These are phyloP conservation scores for Danio tinwini DNA, from an alignment of 2,797 vertebrate species.

Conservation along the genomic window DNA sequence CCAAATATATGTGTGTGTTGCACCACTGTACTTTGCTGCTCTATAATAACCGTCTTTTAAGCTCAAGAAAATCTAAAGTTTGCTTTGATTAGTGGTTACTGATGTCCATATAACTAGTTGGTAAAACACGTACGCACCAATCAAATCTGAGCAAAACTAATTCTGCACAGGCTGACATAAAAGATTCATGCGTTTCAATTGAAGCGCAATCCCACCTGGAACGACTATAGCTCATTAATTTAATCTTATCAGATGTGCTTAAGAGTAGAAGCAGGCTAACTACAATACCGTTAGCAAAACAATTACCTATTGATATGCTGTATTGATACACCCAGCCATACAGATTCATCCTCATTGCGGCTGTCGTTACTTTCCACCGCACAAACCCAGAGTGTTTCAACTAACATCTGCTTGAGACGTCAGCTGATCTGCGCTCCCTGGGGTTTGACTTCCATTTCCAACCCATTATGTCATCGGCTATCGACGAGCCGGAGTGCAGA, in stretches of 20 bases:
- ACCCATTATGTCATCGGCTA: conserved; percentile 59
- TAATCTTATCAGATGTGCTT: conserved; percentile 42
- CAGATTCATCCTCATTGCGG: conserved; percentile 43
- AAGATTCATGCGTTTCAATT: conserved; percentile 22
- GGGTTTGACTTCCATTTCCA: conserved; percentile 43
- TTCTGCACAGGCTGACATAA: background rate
- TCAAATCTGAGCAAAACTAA: background rate
- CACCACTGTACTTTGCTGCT: conserved; percentile 48
- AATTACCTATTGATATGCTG: conserved; percentile 46
- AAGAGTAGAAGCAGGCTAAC: conserved; percentile 31
- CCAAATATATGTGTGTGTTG: conserved; percentile 51
- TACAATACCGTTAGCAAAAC: conserved; percentile 50
- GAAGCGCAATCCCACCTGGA: background rate
- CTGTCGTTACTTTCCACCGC: conserved; percentile 38
- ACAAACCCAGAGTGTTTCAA: conserved; percentile 28
- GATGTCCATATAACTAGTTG: background rate
- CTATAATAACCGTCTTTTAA: conserved; percentile 19
- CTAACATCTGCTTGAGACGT: conserved; percentile 48
- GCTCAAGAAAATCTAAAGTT: conserved; percentile 24
- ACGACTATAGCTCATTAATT: conserved; percentile 19
- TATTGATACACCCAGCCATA: conserved; percentile 33
- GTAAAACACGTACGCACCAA: background rate
- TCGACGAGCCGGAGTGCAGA: conserved; percentile 48
- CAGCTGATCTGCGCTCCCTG: conserved; percentile 49
- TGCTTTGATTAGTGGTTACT: background rate